A percentile compares a stretch with the other conserved stretches of the same genome.
Evolutionary conservation across 1,140 invertebrate species (phyloP).

Genomic region (Drosophila lowei): DNA sequence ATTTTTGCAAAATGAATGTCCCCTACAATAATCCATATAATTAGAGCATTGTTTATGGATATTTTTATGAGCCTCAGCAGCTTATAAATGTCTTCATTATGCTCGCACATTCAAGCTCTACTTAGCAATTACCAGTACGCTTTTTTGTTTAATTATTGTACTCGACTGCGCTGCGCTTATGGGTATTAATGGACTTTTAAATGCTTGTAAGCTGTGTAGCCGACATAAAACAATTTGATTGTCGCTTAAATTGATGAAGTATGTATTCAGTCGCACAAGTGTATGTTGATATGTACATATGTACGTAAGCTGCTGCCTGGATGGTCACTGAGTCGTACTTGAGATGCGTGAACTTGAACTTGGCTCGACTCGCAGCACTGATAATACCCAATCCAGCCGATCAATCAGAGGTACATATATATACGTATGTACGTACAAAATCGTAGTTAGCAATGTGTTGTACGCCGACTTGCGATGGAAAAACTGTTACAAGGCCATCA

Average conservation of each 20-base stretch:
- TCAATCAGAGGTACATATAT: constrained; percentile 4
- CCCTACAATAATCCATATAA: constrained; percentile 31
- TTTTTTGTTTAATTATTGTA: constrained; percentile 17
- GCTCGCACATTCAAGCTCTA: constrained; percentile 17
- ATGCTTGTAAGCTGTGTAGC: constrained; percentile 22
- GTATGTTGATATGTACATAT: no score
- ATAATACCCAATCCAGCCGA: constrained; percentile 27
- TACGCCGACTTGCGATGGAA: constrained; percentile 24
- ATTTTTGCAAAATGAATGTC: constrained; percentile 18
- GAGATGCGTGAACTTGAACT: constrained; percentile 56
- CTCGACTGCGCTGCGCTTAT: constrained; percentile 7
- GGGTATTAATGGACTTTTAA: constrained; percentile 46
- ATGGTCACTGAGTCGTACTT: constrained; percentile 20
- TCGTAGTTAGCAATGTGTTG: constrained; percentile 18
- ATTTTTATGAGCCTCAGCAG: constrained; percentile 20
- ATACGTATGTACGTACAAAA: constrained; percentile 5
- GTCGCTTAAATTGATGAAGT: constrained; percentile 45
- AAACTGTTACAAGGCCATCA: constrained; percentile 51
- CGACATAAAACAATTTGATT: constrained; percentile 34
- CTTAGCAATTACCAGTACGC: constrained; percentile 1
- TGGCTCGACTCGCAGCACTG: constrained; percentile 32
- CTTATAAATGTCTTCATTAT: constrained; percentile 56
- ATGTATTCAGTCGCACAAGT: not conserved
- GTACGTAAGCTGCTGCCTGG: constrained; percentile 22
- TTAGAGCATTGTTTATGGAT: constrained; percentile 43